These are phyloP conservation scores for Cyclina sinensis DNA, from an alignment of 1,140 invertebrate genomes.

Conservation along the genomic window DNA sequence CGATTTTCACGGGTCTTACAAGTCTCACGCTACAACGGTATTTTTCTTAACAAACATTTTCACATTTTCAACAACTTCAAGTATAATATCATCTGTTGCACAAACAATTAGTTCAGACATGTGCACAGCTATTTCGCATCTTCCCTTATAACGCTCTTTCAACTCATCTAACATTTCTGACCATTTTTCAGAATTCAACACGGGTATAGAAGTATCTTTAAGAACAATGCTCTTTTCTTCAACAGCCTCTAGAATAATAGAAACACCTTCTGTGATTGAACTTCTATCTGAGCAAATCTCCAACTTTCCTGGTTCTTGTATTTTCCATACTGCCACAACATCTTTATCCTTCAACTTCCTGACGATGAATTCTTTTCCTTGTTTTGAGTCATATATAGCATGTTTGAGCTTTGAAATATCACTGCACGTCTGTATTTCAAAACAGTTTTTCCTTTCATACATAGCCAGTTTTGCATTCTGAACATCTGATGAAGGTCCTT, in stretches of 20 bases:
- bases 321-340: neutral
- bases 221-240: neutral
- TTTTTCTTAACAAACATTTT: neutral
- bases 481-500: slow-evolving; percentile 27
- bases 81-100: slow-evolving; percentile 29
- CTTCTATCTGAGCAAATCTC: neutral
- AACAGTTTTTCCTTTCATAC: slow-evolving; percentile 6
- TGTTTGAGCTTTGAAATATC: neutral
- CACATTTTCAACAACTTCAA: neutral
- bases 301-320: neutral
- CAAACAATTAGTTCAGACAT: neutral
- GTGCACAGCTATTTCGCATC: neutral
- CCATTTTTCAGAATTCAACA: neutral
- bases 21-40: too few relatives aligned
- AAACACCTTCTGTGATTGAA: neutral
- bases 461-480: slow-evolving; percentile 15
- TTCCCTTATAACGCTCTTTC: neutral
- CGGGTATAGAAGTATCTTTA: neutral
- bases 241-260: neutral
- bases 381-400: neutral
- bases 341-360: slow-evolving; percentile 1
- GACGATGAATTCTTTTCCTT: slow-evolving; percentile 19
- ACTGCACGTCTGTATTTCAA: neutral
- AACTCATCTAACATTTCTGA: neutral
- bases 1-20: too few relatives aligned